Conservation (phyloP, 2,797 vertebrate species). For the Luscinia megarhynchos region DNA sequence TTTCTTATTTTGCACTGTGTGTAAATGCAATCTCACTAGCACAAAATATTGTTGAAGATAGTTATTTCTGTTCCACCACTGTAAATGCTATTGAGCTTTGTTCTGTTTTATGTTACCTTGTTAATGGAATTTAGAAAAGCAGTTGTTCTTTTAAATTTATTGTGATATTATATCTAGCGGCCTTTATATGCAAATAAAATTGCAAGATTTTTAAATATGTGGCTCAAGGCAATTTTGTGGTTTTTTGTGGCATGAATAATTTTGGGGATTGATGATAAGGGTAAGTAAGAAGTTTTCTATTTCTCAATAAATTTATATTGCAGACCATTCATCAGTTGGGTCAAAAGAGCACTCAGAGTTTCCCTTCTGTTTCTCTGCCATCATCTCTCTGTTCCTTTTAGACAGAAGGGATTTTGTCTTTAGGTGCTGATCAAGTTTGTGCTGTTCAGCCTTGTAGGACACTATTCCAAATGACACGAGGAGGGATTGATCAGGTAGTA, state of each 20-base stretch:
- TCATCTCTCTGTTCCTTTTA: neutral
- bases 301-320: constrained; percentile 50
- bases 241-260: neutral
- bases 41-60: constrained; percentile 95
- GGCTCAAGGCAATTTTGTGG: constrained; percentile 30
- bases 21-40: constrained; percentile 99
- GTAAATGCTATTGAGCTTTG: constrained; percentile 91
- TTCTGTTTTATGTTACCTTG: constrained; percentile 89
- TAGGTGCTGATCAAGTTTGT: neutral
- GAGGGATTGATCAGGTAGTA: neutral
- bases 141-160: constrained; percentile 92
- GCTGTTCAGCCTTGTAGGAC: neutral
- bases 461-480: accelerated
- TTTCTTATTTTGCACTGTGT: constrained; percentile 97
- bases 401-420: neutral
- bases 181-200: constrained; percentile 99
- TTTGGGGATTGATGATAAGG: neutral
- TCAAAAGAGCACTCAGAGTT: constrained; percentile 9
- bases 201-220: constrained; percentile 97
- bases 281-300: constrained; percentile 32
- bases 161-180: constrained; percentile 99
- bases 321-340: neutral
- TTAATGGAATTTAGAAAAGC: constrained; percentile 92
- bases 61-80: constrained; percentile 90
- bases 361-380: neutral